A percentile compares a stretch with the other conserved stretches of the same genome.
Evolutionary conservation across 2,113 vertebrate genomes (phyloP).

Genomic region (Nyctibius bracteatus): DNA sequence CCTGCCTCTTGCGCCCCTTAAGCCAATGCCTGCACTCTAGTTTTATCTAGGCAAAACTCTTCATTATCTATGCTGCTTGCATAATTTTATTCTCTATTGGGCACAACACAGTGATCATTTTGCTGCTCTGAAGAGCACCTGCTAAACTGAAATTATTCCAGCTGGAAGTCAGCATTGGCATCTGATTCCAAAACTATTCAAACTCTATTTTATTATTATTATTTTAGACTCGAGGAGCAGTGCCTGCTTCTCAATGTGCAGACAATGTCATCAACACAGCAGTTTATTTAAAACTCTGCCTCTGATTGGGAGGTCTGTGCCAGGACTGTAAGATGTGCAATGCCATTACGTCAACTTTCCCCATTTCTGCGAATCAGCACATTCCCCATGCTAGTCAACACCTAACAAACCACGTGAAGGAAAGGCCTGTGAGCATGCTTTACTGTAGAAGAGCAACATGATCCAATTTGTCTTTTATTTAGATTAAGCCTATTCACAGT

Average conservation of each 20-base stretch:
- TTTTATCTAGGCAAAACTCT: not conserved
- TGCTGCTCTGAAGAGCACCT: constrained; percentile 29
- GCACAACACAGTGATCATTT: not conserved
- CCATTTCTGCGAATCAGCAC: not conserved
- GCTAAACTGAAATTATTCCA: constrained; percentile 41
- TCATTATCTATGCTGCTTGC: not conserved
- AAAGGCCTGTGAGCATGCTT: constrained; percentile 10
- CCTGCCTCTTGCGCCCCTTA: not conserved
- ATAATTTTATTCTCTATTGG: not conserved
- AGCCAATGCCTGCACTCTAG: not conserved
- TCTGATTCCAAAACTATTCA: not conserved
- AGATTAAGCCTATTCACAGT: not conserved
- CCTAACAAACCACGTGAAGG: constrained; percentile 25
- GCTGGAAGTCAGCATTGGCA: not conserved
- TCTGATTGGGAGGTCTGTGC: not conserved
- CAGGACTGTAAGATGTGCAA: not conserved
- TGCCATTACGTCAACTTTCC: not conserved
- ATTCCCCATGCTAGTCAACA: not conserved
- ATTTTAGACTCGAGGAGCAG: not conserved
- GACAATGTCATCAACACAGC: not conserved
- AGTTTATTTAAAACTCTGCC: not conserved
- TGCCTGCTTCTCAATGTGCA: not conserved
- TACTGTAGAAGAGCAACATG: not conserved
- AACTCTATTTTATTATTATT: not conserved
- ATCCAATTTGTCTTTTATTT: constrained; percentile 45